Evolutionary conservation across 2,797 vertebrate genomes (phyloP), one percentile per base, ranked within the genome.

Genomic region (Toxotes lorentzi): DNA sequence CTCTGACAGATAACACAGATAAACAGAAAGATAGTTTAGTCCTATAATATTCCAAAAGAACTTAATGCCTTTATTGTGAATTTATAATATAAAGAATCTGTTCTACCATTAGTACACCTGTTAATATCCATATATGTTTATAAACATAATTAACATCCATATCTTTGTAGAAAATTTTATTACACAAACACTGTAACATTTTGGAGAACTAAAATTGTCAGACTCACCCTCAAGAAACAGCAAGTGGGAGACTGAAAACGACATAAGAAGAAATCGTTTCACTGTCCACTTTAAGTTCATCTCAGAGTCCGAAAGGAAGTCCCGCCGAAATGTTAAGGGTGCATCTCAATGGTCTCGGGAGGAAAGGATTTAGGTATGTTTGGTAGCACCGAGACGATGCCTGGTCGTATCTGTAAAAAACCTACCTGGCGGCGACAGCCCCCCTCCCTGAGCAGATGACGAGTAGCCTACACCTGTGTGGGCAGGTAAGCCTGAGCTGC

Each of bases 261-360:
- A 95, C 95, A 97, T 93, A 11, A 93, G 96, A 96, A 96, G 96
- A 97, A 97, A 96, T 91, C 96, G 96, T 95, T 96, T 96, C 93
- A 96, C 89, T 90, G 95, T 96, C 95, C 95, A 95, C 95, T 95
- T 96, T 91, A 97, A 93, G 94, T 96, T 98, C 98, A 99, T 99
- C 95, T 98, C 98, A 98, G 94, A 89, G 95, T 94, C 93, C 94
- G 89, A 94, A 80, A 88, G 72, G 88, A 90, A 86, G 93, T 94
- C 88, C 77, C 86, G 86, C 83, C 90, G 86, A 90, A 87, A 92
- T 89, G 82, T 94, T 95, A 96, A 73, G 91, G 95, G 90, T 91
- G 93, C 97, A 98, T 99, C 92, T 96, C 97, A 96, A 1, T 71
- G 61, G 75, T 86, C 87, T 87, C 70, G 81, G 73, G 86, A 87